A percentile compares a stretch with the other conserved stretches of the same genome.
Evolutionary conservation across 2,888 invertebrate species (phyloP).

Genomic region (Heteropelma amictum): DNA sequence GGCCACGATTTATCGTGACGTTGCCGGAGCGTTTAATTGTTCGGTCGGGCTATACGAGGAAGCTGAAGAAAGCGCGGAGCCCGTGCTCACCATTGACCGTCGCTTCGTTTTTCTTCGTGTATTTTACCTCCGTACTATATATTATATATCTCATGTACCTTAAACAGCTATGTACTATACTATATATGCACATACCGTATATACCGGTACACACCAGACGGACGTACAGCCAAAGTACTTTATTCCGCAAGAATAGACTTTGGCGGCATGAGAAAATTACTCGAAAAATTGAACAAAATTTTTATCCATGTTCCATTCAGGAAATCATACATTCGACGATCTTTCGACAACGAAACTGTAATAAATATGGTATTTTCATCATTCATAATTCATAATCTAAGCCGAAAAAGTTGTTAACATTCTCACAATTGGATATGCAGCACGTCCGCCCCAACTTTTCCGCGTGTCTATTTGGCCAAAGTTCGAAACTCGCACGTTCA

Average conservation of each 20-base stretch:
- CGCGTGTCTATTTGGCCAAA: no score
- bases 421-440: no score
- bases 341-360: no score
- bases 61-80: conserved; percentile 51
- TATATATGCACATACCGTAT: neutral
- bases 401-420: no score
- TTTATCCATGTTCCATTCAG: neutral
- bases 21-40: conserved; percentile 64
- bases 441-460: no score
- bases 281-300: neutral
- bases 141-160: neutral
- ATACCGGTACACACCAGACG: no score
- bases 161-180: neutral
- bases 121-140: neutral
- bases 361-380: no score
- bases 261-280: neutral
- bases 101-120: conserved; percentile 24
- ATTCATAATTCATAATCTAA: no score
- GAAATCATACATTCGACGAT: no score
- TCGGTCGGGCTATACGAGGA: conserved; percentile 53
- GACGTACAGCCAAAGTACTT: neutral
- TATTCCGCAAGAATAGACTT: neutral
- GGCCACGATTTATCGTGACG: conserved; percentile 63
- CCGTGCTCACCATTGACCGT: conserved; percentile 43
- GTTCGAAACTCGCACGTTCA: no score